Evolutionary conservation across 2,797 vertebrate genomes (phyloP).

Genomic region (Babyrousa celebensis): DNA sequence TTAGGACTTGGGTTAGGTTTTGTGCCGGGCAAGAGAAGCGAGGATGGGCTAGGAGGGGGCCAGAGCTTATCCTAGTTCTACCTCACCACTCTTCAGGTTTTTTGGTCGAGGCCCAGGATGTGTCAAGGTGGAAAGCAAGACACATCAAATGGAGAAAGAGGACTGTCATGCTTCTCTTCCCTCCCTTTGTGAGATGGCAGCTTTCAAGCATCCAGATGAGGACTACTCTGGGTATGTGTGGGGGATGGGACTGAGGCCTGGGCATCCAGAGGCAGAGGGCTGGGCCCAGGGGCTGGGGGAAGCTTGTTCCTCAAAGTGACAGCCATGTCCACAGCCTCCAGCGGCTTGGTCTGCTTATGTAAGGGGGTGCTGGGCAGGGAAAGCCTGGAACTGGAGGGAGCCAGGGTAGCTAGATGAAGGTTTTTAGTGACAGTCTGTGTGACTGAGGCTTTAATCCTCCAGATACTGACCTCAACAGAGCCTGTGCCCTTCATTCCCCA

Average conservation of each 20-base stretch:
- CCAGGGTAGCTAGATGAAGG: neutral
- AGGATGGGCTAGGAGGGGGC: neutral
- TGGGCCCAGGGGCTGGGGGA: neutral
- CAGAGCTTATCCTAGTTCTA: neutral
- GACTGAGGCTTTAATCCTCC: conserved; percentile 55
- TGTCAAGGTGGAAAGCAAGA: rapidly evolving
- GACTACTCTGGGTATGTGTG: conserved; percentile 61
- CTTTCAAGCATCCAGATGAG: neutral
- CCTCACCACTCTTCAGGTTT: neutral
- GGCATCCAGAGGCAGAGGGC: neutral
- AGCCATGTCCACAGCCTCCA: neutral
- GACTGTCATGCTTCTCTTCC: rapidly evolving
- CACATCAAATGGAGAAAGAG: rapidly evolving
- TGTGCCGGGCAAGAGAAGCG: neutral
- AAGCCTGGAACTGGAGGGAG: neutral
- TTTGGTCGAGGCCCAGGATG: rapidly evolving
- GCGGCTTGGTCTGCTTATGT: neutral
- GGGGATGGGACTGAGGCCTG: neutral
- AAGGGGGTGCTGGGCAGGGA: neutral
- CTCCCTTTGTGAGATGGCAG: conserved; percentile 75
- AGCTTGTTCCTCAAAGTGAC: neutral
- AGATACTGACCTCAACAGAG: conserved; percentile 24
- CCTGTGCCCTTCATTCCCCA: neutral
- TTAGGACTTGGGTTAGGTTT: neutral
- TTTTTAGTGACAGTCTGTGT: neutral